Evolutionary conservation across 2,113 vertebrate genomes (phyloP).

Genomic region (Tauraco erythrolophus): DNA sequence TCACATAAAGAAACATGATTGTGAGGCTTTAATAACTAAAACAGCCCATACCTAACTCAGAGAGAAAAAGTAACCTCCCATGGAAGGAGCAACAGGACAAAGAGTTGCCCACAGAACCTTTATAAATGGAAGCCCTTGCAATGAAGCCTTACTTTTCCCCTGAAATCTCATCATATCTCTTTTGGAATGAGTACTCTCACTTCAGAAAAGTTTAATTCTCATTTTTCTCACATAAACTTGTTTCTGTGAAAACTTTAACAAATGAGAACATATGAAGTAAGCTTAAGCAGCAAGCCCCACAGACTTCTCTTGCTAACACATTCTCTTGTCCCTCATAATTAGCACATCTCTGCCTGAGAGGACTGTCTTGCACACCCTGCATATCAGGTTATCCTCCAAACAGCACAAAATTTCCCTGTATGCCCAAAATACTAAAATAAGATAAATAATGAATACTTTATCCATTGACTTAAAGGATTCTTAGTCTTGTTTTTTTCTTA

Average conservation of each 20-base stretch:
- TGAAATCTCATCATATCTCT: neutral
- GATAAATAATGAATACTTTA: neutral
- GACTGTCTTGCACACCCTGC: neutral
- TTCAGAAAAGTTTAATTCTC: neutral
- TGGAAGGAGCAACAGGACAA: neutral
- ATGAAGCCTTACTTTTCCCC: neutral
- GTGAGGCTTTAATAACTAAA: neutral
- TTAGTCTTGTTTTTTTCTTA: neutral
- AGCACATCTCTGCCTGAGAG: neutral
- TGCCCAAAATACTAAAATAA: neutral
- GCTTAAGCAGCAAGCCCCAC: neutral
- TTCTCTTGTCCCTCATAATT: neutral
- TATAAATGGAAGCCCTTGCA: neutral
- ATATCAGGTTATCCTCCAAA: neutral
- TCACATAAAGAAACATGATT: neutral
- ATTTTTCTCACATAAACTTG: neutral
- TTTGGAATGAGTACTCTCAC: neutral
- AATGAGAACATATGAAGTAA: neutral
- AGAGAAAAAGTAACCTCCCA: neutral
- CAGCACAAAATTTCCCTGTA: neutral
- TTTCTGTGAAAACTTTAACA: neutral
- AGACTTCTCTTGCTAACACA: accelerated
- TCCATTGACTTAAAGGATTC: neutral
- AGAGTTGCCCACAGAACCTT: neutral
- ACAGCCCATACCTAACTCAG: accelerated